These are phyloP conservation scores for Lordiphosa fenestrarum DNA, from an alignment of 2,888 invertebrate genomes.

Conservation along the genomic window DNA sequence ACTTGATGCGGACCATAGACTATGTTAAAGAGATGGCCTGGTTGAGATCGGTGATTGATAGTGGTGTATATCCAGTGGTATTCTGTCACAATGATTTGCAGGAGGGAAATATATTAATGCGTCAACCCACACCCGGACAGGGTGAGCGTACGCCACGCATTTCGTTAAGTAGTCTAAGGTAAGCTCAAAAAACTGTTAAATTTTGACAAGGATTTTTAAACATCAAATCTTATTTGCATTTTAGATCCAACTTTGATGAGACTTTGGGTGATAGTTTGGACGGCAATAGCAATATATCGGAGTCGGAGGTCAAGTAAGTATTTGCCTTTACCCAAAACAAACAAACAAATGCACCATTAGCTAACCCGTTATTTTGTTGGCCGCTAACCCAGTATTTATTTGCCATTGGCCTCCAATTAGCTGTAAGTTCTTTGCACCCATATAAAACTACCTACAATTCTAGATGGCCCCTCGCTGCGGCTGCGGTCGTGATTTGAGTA, in stretches of 20 bases:
- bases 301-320: constrained; percentile 51
- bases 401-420: constrained; percentile 28
- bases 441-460: constrained; percentile 62
- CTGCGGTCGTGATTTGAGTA: constrained; percentile 62
- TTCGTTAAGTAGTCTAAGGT: constrained; percentile 66
- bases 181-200: neutral
- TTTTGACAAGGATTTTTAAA: neutral
- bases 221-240: neutral
- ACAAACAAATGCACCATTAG: neutral
- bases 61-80: constrained; percentile 88
- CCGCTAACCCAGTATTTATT: constrained; percentile 38
- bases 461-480: constrained; percentile 51
- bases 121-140: constrained; percentile 73
- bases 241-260: constrained; percentile 62
- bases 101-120: constrained; percentile 86
- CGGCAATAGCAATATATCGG: constrained; percentile 54
- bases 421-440: constrained; percentile 32
- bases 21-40: constrained; percentile 86
- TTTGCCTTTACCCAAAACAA: neutral
- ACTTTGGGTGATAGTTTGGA: constrained; percentile 63
- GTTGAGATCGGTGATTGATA: constrained; percentile 84
- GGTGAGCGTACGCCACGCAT: constrained; percentile 47
- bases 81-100: constrained; percentile 98
- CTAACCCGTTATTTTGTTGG: neutral
- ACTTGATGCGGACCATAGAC: constrained; percentile 80